Percentiles rank a stretch among this genome's conserved stretches.
Conservation (phyloP, 2,888 invertebrate species). For the Agonopterix heracliana region DNA sequence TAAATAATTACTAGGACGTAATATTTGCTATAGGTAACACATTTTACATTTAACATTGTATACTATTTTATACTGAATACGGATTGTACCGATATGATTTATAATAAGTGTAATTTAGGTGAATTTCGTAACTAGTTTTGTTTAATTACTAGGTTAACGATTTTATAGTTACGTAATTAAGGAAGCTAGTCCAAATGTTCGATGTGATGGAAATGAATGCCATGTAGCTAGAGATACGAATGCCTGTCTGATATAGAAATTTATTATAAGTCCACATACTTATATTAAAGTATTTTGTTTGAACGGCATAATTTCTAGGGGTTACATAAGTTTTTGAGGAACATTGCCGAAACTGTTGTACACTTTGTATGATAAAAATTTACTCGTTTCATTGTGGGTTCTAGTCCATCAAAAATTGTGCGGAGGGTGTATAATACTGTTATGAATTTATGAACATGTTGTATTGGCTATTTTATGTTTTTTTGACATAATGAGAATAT, state of each 20-base stretch:
- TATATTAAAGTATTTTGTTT: not conserved
- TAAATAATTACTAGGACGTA: conserved; percentile 45
- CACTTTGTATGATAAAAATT: conserved; percentile 26
- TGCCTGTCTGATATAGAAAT: conserved; percentile 16
- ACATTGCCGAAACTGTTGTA: conserved; percentile 45
- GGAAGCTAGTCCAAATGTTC: conserved; percentile 74
- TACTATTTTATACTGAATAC: conserved; percentile 41
- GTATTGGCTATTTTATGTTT: conserved; percentile 47
- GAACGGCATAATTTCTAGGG: conserved; percentile 25
- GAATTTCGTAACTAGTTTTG: conserved; percentile 67
- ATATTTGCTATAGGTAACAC: conserved; percentile 17
- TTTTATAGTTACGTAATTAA: conserved; percentile 64
- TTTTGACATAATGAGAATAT: conserved; percentile 41
- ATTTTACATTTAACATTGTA: conserved; percentile 44
- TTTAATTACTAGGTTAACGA: conserved; percentile 65
- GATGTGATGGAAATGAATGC: conserved; percentile 70
- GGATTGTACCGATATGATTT: conserved; percentile 47
- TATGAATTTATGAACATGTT: conserved; percentile 29
- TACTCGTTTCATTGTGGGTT: conserved; percentile 62
- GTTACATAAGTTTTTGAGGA: conserved; percentile 25
- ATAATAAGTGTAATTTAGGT: conserved; percentile 40
- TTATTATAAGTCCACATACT: not conserved
- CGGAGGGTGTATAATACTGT: conserved; percentile 48
- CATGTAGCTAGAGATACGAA: conserved; percentile 51
- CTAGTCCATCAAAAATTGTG: conserved; percentile 69